Evolutionary conservation across 2,113 vertebrate genomes (phyloP).

Genomic region (Oncorhynchus mykiss): DNA sequence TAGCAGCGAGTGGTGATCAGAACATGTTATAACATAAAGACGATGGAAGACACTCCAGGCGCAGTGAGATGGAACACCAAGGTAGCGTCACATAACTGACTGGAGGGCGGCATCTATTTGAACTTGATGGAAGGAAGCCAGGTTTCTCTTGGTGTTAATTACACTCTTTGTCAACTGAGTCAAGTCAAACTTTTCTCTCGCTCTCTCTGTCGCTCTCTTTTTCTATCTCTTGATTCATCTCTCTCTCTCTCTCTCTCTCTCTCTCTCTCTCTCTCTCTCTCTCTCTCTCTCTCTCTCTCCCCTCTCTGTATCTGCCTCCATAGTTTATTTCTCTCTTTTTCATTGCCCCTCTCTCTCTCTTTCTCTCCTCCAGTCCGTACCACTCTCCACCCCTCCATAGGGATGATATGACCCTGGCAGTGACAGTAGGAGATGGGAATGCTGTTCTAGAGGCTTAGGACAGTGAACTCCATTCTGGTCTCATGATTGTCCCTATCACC

Average conservation of each 20-base stretch:
- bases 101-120: conserved; percentile 44
- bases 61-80: conserved; percentile 40
- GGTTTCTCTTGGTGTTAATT: conserved; percentile 64
- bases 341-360: background rate
- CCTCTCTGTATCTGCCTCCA: background rate
- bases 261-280: background rate
- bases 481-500: conserved; percentile 54
- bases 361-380: background rate
- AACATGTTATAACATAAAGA: conserved; percentile 28
- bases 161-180: conserved; percentile 38
- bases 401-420: conserved; percentile 35
- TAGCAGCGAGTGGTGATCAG: conserved; percentile 9
- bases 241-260: background rate
- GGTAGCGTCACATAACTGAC: conserved; percentile 45
- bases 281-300: background rate
- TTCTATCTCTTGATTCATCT: background rate
- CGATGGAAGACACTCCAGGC: conserved; percentile 11
- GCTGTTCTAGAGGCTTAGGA: background rate
- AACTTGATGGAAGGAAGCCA: conserved; percentile 52
- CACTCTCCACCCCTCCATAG: conserved; percentile 14
- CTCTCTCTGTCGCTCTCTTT: background rate
- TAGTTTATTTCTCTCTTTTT: background rate
- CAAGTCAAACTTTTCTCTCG: conserved; percentile 11
- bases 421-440: conserved; percentile 52
- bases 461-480: conserved; percentile 20